These are phyloP conservation scores for Tetramorium simillimum DNA, from an alignment of 1,140 invertebrate species.

Conservation along the genomic window DNA sequence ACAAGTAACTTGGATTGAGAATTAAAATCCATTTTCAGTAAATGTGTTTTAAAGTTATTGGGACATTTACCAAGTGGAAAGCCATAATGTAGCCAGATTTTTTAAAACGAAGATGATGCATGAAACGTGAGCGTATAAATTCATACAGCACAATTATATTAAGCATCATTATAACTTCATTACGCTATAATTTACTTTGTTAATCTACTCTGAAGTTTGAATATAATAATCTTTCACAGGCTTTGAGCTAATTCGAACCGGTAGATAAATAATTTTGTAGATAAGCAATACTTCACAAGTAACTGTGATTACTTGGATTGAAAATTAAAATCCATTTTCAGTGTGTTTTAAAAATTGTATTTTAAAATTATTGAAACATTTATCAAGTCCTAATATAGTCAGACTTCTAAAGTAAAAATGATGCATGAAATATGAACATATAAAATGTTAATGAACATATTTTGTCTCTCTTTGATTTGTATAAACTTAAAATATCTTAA, in stretches of 20 bases:
- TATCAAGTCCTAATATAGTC: background rate
- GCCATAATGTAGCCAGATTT: background rate
- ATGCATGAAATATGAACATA: background rate
- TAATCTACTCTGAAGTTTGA: too few species aligned
- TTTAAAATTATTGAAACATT: background rate
- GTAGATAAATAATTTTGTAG: too few species aligned
- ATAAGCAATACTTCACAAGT: background rate
- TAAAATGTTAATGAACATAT: background rate
- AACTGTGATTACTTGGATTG: background rate
- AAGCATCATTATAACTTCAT: too few species aligned
- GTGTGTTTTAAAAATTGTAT: too few species aligned
- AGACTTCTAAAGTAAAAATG: background rate
- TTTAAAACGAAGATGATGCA: background rate
- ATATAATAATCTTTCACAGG: too few species aligned
- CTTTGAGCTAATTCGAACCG: too few species aligned
- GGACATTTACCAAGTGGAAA: background rate
- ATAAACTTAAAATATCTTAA: background rate
- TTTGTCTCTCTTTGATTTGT: background rate
- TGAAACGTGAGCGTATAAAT: background rate
- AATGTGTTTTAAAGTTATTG: background rate
- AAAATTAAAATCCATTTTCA: background rate
- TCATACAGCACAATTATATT: too few species aligned
- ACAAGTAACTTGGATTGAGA: background rate
- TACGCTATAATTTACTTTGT: too few species aligned
- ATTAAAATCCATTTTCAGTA: background rate